A percentile compares a stretch with the other conserved stretches of the same genome.
Evolutionary conservation across 1,140 invertebrate genomes (phyloP).

Genomic region (Dendroctonus valens): DNA sequence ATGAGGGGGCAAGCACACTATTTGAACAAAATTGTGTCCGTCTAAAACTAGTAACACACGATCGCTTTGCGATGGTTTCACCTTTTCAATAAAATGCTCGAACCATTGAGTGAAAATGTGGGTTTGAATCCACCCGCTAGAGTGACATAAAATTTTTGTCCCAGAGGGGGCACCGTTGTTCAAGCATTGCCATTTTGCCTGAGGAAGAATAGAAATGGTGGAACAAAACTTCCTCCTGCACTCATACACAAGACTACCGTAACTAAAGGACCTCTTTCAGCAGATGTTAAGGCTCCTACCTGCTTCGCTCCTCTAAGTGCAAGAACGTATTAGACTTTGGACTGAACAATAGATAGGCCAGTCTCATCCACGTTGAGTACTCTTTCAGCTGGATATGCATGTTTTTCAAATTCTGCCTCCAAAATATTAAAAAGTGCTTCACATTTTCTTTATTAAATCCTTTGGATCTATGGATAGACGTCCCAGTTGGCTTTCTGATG

Average conservation of each 20-base stretch:
- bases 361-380: too few relatives aligned
- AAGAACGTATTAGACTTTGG: too few relatives aligned
- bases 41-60: conserved; percentile 39
- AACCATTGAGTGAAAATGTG: conserved; percentile 40
- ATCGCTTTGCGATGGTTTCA: conserved; percentile 25
- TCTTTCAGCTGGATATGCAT: too few relatives aligned
- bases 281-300: too few relatives aligned
- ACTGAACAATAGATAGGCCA: too few relatives aligned
- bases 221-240: conserved; percentile 22
- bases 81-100: conserved; percentile 36
- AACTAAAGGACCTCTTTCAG: too few relatives aligned
- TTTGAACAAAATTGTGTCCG: conserved; percentile 33
- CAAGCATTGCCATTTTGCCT: conserved; percentile 29
- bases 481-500: too few relatives aligned
- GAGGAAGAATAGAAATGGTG: conserved; percentile 30
- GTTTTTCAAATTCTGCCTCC: too few relatives aligned
- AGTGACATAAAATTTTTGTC: conserved; percentile 40
- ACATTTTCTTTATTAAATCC: too few relatives aligned
- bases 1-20: conserved; percentile 19
- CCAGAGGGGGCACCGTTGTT: conserved; percentile 46
- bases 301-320: too few relatives aligned
- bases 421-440: too few relatives aligned
- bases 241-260: conserved; percentile 23
- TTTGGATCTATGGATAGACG: too few relatives aligned
- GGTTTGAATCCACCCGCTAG: conserved; percentile 39